Conservation (phyloP, 2,797 vertebrate species). For the Glyptemys insculpta region DNA sequence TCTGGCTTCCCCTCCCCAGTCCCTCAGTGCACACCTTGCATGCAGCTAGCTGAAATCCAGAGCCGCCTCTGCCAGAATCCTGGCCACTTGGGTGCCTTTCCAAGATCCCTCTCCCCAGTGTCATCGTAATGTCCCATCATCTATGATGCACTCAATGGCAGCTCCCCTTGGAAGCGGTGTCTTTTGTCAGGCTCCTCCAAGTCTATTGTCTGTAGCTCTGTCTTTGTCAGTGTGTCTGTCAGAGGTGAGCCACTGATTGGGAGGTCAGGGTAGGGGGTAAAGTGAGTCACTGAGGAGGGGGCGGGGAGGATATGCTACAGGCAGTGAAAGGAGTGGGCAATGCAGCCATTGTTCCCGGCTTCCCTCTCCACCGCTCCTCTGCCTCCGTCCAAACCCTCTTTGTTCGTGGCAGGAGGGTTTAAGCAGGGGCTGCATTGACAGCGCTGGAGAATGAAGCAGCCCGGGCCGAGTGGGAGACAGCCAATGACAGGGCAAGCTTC, state of each 20-base stretch:
- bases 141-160: background rate
- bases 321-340: background rate
- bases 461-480: too few relatives aligned
- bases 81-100: background rate
- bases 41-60: background rate
- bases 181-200: constrained; percentile 47
- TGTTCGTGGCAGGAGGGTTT: background rate
- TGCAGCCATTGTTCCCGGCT: background rate
- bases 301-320: background rate
- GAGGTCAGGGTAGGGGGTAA: constrained; percentile 55
- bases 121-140: background rate
- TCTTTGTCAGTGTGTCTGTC: constrained; percentile 75
- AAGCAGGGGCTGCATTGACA: constrained; percentile 1
- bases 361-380: background rate
- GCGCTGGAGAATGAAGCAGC: background rate
- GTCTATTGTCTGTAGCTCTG: constrained; percentile 64
- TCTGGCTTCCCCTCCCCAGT: background rate
- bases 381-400: background rate
- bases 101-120: constrained; percentile 13
- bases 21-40: background rate
- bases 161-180: background rate
- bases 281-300: background rate
- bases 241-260: constrained; percentile 5
- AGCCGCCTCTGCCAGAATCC: constrained; percentile 31
- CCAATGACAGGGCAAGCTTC: background rate